Evolutionary conservation across 2,113 vertebrate genomes (phyloP), one percentile per base, ranked within the genome.

Genomic region (Archilochus colubris): DNA sequence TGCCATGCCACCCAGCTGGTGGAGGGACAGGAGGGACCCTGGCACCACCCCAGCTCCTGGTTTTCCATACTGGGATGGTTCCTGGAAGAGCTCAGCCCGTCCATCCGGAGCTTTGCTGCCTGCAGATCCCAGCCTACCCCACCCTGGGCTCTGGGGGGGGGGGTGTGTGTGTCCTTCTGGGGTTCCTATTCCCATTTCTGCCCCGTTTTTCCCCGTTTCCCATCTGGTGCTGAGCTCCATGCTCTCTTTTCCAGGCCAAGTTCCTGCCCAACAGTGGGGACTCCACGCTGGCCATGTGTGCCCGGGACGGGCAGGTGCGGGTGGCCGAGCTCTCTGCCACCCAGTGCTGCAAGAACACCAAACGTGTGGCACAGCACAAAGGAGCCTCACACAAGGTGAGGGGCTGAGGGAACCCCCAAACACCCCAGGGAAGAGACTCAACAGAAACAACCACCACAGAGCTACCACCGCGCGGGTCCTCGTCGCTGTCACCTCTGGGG

Each of bases 261-360:
- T 99, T 99, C 96, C 98, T 99, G 85, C 99, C 99, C 67, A 99
- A 99, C 97, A 99, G 99, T 0, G 99, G 99, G 1, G 99, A 99
- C 96, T 99, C 99, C 31, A 99, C 99, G 6, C 95, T 99, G 96
- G 99, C 99, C 69, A 99, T 99, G 99, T 99, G 99, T 24, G 99
- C 99, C 38, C 98, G 99, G 5, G 99, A 99, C 1, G 99, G 99
- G 54, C 99, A 99, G 96, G 99, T 99, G 91, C 96, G 99, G 1
- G 98, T 99, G 59, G 99, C 99, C 0, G 99, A 99, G 94, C 98
- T 99, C 16, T 99, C 99, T 0, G 99, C 99, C 93, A 99, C 99
- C 2, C 99, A 99, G 89, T 98, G 99, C 95, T 99, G 99, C 98
- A 99, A 99, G 95, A 99, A 98, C 97, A 99, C 99, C 59, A 99